phyloP scores from a whole-genome alignment of 2,888 invertebrate genomes.

The Cheilosia grossa region DNA sequence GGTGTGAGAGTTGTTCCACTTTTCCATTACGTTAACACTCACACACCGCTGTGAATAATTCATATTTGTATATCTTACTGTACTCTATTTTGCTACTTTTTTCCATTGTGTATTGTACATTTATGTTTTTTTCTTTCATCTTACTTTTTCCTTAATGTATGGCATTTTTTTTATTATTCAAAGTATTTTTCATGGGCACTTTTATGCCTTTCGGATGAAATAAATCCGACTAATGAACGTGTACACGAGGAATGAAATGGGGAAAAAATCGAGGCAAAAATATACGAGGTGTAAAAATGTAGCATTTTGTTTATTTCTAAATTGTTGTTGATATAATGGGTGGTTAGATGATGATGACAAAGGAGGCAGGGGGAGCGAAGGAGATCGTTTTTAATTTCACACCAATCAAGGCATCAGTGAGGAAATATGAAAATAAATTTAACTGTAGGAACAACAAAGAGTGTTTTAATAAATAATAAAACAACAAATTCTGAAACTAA shows the following conservation, averaged over 20 bases:
- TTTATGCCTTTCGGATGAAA: constrained; percentile 57
- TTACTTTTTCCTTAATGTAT: constrained; percentile 36
- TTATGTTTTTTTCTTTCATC: constrained; percentile 16
- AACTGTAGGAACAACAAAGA: constrained; percentile 16
- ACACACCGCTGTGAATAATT: constrained; percentile 46
- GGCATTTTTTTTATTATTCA: constrained; percentile 63
- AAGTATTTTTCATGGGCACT: constrained; percentile 52
- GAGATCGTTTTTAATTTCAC: neutral
- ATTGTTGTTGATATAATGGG: constrained; percentile 19
- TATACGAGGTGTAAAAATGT: constrained; percentile 39
- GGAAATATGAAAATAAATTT: constrained; percentile 4
- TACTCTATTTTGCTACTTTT: constrained; percentile 32
- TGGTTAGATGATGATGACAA: constrained; percentile 2
- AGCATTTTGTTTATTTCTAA: constrained; percentile 37
- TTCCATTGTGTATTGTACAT: neutral
- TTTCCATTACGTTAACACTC: constrained; percentile 51
- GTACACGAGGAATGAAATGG: constrained; percentile 2
- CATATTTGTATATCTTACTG: constrained; percentile 56
- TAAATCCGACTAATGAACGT: constrained; percentile 45
- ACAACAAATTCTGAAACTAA: neutral
- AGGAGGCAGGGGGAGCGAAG: neutral
- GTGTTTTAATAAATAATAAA: constrained; percentile 19
- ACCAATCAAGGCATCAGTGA: constrained; percentile 20
- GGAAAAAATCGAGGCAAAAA: neutral
- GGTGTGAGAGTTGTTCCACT: constrained; percentile 58